Base-by-base conservation (phyloP, 2,113 vertebrate species). In the Epinephelus cyanopodus region DNA sequence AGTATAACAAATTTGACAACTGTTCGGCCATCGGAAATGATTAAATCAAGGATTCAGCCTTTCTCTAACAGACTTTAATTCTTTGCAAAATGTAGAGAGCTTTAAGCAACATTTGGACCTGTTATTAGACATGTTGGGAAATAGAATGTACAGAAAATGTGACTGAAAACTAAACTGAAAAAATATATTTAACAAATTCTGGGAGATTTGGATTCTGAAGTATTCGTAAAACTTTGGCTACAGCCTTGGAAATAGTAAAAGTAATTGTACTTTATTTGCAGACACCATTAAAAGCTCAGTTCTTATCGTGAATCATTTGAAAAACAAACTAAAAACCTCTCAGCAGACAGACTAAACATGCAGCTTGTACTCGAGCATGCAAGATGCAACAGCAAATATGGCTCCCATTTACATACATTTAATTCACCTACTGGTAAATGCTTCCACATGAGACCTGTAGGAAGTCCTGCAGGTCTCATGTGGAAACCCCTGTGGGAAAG, bases 371-470 rank as follows among this genome's bases (percentile, higher is more conserved):
- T 58, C 54, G 39, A 11, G 33, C 19, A 63, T 50, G 67, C 61
- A 69, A 79, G 45, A 79, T 56, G 25, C 72, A 56, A 29, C 70
- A 57, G 73, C 78, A 87, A 92, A 87, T 92, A 94, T 94, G 92
- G 92, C 90, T 93, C 89, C 93, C 88, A 94, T 94, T 93, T 93
- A 71, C 90, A 87, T 89, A 45, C 42, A 45, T 87, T 79, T 82
- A 92, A 90, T 89, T 83, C 82, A 74, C 86, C 48, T 61, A n/a
- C 52, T 47, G 81, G 54, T 93, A 94, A 95, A 87, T 18, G 88
- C 84, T 94, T 92, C 92, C 92, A 94, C 61, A 70, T 95, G 92
- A 90, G 79, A 76, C 58, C 52, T 69, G 21, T 37, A 37, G 33
- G 33, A 37, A 37, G 33, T 37, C 33, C 33, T 37, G 6, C 33